Conservation (phyloP, 2,113 vertebrate genomes). For the Thamnophis sirtalis region DNA sequence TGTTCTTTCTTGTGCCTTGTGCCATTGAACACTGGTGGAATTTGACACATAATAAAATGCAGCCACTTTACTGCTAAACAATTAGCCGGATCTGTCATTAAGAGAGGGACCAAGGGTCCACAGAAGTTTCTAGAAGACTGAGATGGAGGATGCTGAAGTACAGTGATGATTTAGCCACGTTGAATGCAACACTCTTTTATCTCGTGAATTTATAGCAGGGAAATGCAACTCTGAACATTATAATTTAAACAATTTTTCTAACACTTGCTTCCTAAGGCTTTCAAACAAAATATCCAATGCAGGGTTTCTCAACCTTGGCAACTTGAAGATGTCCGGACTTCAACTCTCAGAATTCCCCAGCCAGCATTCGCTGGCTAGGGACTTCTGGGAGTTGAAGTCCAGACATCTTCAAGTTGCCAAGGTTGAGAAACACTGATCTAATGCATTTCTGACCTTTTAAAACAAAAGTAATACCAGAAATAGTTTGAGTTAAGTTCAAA, state of each 20-base stretch:
- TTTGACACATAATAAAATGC: background rate
- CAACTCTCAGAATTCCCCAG: too few relatives aligned
- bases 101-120: background rate
- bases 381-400: too few relatives aligned
- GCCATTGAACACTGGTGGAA: background rate
- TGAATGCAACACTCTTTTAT: background rate
- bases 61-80: background rate
- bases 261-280: background rate
- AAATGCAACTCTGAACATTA: background rate
- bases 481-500: background rate
- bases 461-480: background rate
- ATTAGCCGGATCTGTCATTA: background rate
- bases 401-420: too few relatives aligned
- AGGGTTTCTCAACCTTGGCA: too few relatives aligned
- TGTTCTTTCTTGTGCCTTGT: background rate
- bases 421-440: too few relatives aligned
- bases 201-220: background rate
- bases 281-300: background rate
- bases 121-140: background rate
- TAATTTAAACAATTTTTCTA: background rate
- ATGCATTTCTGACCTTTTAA: background rate
- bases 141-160: background rate
- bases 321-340: too few relatives aligned
- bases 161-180: background rate
- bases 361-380: too few relatives aligned